These are phyloP conservation scores for Nomia melanderi DNA, from an alignment of 1,140 invertebrate species.

Conservation along the genomic window DNA sequence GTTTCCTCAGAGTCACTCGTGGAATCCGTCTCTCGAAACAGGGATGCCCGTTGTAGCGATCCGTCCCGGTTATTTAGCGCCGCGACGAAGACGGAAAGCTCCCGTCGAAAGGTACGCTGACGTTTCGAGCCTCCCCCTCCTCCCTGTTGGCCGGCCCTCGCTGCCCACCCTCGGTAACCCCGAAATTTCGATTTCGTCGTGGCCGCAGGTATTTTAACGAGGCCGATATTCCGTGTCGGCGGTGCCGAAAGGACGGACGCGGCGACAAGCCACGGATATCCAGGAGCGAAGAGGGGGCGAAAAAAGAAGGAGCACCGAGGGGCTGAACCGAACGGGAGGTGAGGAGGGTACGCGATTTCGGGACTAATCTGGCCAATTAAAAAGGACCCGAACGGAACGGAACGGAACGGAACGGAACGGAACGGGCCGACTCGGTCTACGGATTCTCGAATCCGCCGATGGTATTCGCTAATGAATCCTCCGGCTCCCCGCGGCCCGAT, in stretches of 20 bases:
- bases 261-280: conserved; percentile 10
- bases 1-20: too few species aligned
- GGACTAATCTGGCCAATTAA: conserved; percentile 79
- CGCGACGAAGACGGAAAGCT: conserved; percentile 38
- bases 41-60: conserved; percentile 15
- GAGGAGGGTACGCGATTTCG: conserved; percentile 70
- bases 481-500: neutral
- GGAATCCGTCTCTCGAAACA: too few species aligned
- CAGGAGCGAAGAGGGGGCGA: neutral
- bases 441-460: conserved; percentile 70
- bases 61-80: conserved; percentile 45
- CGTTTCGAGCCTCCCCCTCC: neutral
- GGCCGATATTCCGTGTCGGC: conserved; percentile 75
- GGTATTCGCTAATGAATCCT: conserved; percentile 80
- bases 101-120: conserved; percentile 46
- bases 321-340: conserved; percentile 18
- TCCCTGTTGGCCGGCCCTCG: too few species aligned
- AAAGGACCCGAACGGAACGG: conserved; percentile 63
- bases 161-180: conserved; percentile 75
- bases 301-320: neutral
- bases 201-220: conserved; percentile 79
- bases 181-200: conserved; percentile 80
- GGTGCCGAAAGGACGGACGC: conserved; percentile 50
- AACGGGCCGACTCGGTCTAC: conserved; percentile 18
- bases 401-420: conserved; percentile 66